phyloP scores from a whole-genome alignment of 2,888 invertebrate species.

The Oscheius onirici region DNA sequence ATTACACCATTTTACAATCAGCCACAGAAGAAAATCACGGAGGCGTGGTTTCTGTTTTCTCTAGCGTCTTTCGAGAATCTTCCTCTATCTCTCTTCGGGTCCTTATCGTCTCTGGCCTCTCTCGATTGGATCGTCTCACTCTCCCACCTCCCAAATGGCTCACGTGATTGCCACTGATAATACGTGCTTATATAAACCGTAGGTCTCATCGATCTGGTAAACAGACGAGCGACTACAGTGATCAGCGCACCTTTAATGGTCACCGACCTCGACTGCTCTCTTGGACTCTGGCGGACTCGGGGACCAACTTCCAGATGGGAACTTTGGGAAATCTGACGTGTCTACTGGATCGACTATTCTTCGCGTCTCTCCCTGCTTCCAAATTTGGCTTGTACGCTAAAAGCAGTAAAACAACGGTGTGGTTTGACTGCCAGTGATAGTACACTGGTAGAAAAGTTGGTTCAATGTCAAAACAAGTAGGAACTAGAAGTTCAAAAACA shows the following conservation, averaged over 20 bases:
- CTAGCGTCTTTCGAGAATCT: slow-evolving; percentile 15
- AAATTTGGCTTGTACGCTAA: too few relatives aligned
- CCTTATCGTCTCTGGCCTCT: neutral
- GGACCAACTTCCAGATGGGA: too few relatives aligned
- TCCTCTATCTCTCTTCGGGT: slow-evolving; percentile 18
- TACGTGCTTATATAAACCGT: slow-evolving; percentile 22
- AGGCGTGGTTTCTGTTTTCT: neutral
- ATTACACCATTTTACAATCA: neutral
- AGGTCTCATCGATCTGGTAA: slow-evolving; percentile 22
- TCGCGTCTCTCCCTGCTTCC: too few relatives aligned
- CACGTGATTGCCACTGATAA: slow-evolving; percentile 31
- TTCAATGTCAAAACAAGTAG: too few relatives aligned
- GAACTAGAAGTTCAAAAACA: too few relatives aligned
- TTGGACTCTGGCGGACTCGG: neutral
- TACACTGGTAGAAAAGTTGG: too few relatives aligned
- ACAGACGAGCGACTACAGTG: slow-evolving; percentile 16
- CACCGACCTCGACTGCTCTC: neutral
- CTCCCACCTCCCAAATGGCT: slow-evolving; percentile 8
- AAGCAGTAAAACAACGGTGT: too few relatives aligned
- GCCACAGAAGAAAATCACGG: too few relatives aligned
- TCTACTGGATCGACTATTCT: too few relatives aligned
- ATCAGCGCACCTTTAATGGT: slow-evolving; percentile 30
- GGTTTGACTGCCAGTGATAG: too few relatives aligned
- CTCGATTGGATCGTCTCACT: neutral
- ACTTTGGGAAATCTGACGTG: too few relatives aligned